A percentile compares a stretch with the other conserved stretches of the same genome.
Evolutionary conservation across 1,140 invertebrate species (phyloP).

Genomic region (Drosophila kohkoa): DNA sequence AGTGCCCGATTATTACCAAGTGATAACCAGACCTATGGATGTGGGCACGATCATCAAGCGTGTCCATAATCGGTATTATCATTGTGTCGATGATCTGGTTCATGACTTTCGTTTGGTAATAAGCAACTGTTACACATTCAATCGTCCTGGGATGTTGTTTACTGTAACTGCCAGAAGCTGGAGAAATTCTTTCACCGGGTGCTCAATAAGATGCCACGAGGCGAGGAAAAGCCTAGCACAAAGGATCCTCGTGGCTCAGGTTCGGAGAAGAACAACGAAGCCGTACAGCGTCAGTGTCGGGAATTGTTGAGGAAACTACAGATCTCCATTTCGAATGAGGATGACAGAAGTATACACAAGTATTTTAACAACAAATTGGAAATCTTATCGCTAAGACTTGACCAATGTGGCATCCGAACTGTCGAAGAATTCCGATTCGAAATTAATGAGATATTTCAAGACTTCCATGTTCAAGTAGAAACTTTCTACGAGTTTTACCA

Average conservation of each 20-base stretch:
- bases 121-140: constrained; percentile 54
- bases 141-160: constrained; percentile 26
- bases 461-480: constrained; percentile 39
- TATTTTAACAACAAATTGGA: constrained; percentile 53
- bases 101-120: constrained; percentile 49
- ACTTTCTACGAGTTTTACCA: constrained; percentile 40
- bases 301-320: constrained; percentile 41
- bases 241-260: constrained; percentile 46
- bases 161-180: constrained; percentile 53
- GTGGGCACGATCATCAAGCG: constrained; percentile 56
- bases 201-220: constrained; percentile 40
- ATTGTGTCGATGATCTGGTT: constrained; percentile 26
- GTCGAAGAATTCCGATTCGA: constrained; percentile 53
- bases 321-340: constrained; percentile 18
- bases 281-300: constrained; percentile 39
- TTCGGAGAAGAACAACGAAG: background rate
- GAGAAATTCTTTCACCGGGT: constrained; percentile 55
- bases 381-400: constrained; percentile 42
- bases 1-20: constrained; percentile 56
- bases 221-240: constrained; percentile 45
- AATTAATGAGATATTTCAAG: constrained; percentile 46
- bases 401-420: constrained; percentile 43
- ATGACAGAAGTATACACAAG: constrained; percentile 41
- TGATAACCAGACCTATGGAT: constrained; percentile 57
- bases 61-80: constrained; percentile 60